phyloP scores from a whole-genome alignment of 2,113 vertebrate genomes.

The Bolborhynchus lineola region DNA sequence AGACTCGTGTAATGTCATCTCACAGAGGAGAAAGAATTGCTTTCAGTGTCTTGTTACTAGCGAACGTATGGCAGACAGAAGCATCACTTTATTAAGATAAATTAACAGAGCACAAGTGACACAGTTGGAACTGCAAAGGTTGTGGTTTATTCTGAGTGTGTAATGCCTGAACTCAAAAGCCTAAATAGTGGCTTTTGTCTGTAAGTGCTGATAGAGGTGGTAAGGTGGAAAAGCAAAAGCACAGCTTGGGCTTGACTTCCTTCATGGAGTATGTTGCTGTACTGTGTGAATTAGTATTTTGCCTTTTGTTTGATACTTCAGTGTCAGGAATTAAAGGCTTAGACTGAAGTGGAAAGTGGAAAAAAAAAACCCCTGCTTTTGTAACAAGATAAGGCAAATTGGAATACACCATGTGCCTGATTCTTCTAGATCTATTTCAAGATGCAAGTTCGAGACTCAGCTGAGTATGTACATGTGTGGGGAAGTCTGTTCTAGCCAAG shows the following conservation, averaged over 20 bases:
- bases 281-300: background rate
- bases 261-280: background rate
- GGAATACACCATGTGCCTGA: rapidly evolving
- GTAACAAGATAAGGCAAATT: background rate
- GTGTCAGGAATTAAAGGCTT: background rate
- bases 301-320: background rate
- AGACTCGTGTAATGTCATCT: background rate
- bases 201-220: background rate
- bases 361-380: background rate
- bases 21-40: background rate
- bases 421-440: background rate
- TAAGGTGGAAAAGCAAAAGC: background rate
- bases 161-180: background rate
- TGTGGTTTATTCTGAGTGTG: background rate
- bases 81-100: background rate
- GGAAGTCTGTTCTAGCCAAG: background rate
- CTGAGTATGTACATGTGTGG: rapidly evolving
- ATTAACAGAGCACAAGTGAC: background rate
- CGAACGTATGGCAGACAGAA: background rate
- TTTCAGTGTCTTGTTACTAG: background rate
- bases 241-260: background rate
- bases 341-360: background rate
- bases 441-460: background rate
- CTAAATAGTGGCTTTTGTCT: background rate
- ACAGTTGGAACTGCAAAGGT: background rate